Percentiles rank a stretch among this genome's conserved stretches.
Evolutionary conservation across 2,113 vertebrate species (phyloP).

Genomic region (Talpa occidentalis): DNA sequence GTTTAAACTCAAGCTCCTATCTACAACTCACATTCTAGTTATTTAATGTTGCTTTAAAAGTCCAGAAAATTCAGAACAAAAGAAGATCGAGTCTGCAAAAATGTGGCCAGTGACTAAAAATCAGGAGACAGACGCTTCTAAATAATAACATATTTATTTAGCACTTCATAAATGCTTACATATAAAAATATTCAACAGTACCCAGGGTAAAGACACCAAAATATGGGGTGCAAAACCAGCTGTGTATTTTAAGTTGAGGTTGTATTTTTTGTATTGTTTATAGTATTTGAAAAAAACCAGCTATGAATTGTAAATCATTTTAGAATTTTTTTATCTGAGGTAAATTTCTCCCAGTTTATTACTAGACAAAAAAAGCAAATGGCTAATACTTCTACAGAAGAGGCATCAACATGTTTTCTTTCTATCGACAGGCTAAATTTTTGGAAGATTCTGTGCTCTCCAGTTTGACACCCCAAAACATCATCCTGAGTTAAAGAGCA

Average conservation of each 20-base stretch:
- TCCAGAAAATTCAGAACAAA: constrained; percentile 16
- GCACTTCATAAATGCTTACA: constrained; percentile 79
- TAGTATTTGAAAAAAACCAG: constrained; percentile 59
- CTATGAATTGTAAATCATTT: constrained; percentile 37
- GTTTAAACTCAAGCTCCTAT: constrained; percentile 7
- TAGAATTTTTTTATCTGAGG: background rate
- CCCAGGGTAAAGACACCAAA: constrained; percentile 77
- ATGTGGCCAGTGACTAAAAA: constrained; percentile 24
- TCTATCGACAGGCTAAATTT: constrained; percentile 58
- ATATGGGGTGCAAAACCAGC: constrained; percentile 54
- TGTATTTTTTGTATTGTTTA: constrained; percentile 29
- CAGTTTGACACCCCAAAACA: constrained; percentile 35
- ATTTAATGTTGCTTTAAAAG: background rate
- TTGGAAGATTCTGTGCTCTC: constrained; percentile 53
- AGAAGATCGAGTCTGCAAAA: background rate
- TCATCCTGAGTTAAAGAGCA: constrained; percentile 70
- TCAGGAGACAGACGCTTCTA: constrained; percentile 78
- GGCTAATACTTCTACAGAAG: background rate
- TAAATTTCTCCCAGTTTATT: background rate
- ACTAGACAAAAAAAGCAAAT: constrained; percentile 14
- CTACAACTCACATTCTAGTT: background rate
- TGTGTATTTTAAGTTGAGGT: constrained; percentile 69
- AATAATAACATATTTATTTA: constrained; percentile 85
- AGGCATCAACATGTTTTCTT: constrained; percentile 12
- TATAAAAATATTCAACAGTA: constrained; percentile 83